Percentiles rank a stretch among this genome's conserved stretches.
These are phyloP conservation scores for Blastobasis lacticolella DNA, from an alignment of 2,888 invertebrate genomes.

Conservation along the genomic window DNA sequence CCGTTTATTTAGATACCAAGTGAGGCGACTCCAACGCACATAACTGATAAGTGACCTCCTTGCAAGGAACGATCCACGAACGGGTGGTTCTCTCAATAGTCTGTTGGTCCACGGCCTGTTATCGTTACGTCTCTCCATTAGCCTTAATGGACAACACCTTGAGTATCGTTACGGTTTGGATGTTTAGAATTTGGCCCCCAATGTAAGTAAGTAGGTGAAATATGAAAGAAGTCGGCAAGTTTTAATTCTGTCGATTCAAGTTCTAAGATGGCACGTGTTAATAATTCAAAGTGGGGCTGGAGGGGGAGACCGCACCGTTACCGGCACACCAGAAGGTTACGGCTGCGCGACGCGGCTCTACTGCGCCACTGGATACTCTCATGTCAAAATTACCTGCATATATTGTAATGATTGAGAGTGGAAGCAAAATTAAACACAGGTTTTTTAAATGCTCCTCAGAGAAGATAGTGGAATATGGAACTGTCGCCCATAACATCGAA, in stretches of 20 bases:
- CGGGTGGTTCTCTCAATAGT: too few relatives aligned
- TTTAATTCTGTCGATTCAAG: conserved; percentile 67
- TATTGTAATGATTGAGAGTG: too few relatives aligned
- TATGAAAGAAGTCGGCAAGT: conserved; percentile 59
- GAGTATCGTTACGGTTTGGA: neutral
- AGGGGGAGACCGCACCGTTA: conserved; percentile 49
- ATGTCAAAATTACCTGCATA: too few relatives aligned
- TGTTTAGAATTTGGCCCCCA: conserved; percentile 13
- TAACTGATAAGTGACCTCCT: too few relatives aligned
- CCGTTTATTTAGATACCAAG: too few relatives aligned
- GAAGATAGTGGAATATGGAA: too few relatives aligned
- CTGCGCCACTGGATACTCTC: too few relatives aligned
- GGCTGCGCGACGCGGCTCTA: conserved; percentile 7
- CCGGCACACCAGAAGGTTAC: conserved; percentile 34
- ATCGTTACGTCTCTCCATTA: neutral
- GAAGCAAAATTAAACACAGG: too few relatives aligned
- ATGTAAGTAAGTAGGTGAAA: conserved; percentile 46
- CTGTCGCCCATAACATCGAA: too few relatives aligned
- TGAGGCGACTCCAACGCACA: too few relatives aligned
- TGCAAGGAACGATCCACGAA: too few relatives aligned
- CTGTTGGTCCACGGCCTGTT: conserved; percentile 3
- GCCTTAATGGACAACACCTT: neutral
- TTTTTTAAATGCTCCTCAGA: too few relatives aligned
- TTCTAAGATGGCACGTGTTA: conserved; percentile 60
- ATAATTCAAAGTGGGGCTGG: conserved; percentile 47